These are phyloP conservation scores for Zosterops japonicus DNA, from an alignment of 2,113 vertebrate genomes.

Conservation along the genomic window DNA sequence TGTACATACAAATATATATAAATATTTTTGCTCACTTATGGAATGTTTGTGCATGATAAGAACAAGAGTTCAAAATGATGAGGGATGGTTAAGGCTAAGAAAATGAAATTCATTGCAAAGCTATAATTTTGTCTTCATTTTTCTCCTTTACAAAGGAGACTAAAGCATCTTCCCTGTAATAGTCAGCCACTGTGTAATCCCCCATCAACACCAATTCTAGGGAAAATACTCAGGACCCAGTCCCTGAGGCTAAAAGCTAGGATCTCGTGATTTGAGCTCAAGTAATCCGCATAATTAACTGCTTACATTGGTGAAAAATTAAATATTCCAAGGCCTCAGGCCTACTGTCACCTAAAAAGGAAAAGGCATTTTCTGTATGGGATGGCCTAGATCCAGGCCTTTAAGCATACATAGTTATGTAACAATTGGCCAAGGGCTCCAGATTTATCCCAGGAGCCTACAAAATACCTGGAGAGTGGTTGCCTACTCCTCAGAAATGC, in stretches of 20 bases:
- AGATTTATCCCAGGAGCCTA: neutral
- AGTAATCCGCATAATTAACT: slow-evolving; percentile 6
- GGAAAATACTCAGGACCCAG: slow-evolving; percentile 64
- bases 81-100: slow-evolving; percentile 44
- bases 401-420: neutral
- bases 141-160: slow-evolving; percentile 42
- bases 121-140: slow-evolving; percentile 32
- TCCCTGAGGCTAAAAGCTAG: slow-evolving; percentile 62
- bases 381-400: neutral
- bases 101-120: slow-evolving; percentile 55
- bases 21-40: slow-evolving; percentile 47
- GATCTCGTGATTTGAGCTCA: slow-evolving; percentile 39
- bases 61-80: slow-evolving; percentile 19
- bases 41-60: slow-evolving; percentile 24
- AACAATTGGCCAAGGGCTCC: neutral
- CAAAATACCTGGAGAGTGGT: neutral
- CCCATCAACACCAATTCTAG: slow-evolving; percentile 31
- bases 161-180: slow-evolving; percentile 64
- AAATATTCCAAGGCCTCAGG: neutral
- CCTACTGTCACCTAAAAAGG: neutral
- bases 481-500: neutral
- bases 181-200: slow-evolving; percentile 60
- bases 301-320: neutral
- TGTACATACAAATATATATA: slow-evolving; percentile 57
- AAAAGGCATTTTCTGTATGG: neutral